Conservation (phyloP, 2,888 invertebrate genomes). For the Calliphora vomitoria region DNA sequence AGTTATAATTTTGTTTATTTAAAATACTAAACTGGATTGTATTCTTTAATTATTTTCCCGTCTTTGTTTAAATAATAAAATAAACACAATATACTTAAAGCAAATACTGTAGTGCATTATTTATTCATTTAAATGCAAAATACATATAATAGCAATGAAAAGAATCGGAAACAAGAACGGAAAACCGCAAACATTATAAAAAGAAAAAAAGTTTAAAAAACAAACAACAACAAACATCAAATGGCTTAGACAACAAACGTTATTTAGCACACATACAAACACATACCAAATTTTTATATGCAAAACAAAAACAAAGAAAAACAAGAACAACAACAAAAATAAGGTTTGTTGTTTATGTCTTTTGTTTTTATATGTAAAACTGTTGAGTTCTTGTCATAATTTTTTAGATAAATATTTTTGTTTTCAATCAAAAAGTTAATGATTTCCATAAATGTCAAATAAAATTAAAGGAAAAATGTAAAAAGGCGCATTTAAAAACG, state of each 20-base stretch:
- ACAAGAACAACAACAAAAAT: background rate
- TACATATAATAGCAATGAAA: background rate
- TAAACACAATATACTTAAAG: background rate
- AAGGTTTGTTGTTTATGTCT: slow-evolving; percentile 39
- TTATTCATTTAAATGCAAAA: slow-evolving; percentile 10
- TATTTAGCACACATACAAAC: slow-evolving; percentile 14
- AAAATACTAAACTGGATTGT: slow-evolving; percentile 2
- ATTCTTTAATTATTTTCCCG: background rate
- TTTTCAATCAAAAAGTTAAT: background rate
- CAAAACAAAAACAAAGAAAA: background rate
- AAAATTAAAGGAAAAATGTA: slow-evolving; percentile 24
- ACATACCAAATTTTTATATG: background rate
- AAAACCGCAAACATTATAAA: slow-evolving; percentile 30
- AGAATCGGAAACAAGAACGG: slow-evolving; percentile 58
- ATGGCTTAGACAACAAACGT: slow-evolving; percentile 61
- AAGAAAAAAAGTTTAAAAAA: background rate
- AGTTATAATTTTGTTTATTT: background rate
- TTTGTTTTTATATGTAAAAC: slow-evolving; percentile 19
- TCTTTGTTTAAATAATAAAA: background rate
- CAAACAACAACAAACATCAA: background rate
- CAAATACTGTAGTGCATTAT: background rate
- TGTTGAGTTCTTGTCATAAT: slow-evolving; percentile 15
- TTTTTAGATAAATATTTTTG: too few relatives aligned
- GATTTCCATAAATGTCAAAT: slow-evolving; percentile 30
- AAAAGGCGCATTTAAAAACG: background rate